These are phyloP conservation scores for Trissoscelio sp. DNA, from an alignment of 2,888 invertebrate species.

Conservation along the genomic window DNA sequence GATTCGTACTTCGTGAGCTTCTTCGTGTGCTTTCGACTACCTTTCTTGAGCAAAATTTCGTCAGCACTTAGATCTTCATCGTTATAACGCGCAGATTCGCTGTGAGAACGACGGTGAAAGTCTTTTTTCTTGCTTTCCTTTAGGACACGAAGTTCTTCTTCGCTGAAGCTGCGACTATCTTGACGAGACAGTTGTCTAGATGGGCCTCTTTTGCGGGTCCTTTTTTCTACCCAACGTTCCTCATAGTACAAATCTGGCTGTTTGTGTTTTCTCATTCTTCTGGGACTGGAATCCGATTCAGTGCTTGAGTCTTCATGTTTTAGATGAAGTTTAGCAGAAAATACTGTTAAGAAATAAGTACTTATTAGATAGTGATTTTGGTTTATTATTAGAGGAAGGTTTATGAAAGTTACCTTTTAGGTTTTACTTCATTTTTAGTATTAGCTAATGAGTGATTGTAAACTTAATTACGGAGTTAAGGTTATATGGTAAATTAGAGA, in stretches of 20 bases:
- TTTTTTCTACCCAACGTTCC: conserved; percentile 79
- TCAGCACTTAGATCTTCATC: conserved; percentile 69
- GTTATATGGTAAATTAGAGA: no score
- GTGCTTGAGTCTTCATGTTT: conserved; percentile 77
- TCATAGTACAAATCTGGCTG: conserved; percentile 79
- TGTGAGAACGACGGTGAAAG: conserved; percentile 75
- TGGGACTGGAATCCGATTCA: conserved; percentile 74
- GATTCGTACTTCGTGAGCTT: conserved; percentile 79
- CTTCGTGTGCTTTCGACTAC: conserved; percentile 63
- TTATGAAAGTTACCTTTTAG: no score
- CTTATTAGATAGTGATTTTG: no score
- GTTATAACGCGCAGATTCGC: conserved; percentile 79
- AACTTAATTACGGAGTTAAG: no score
- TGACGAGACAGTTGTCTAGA: conserved; percentile 76
- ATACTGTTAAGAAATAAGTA: conserved; percentile 73
- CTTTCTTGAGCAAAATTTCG: conserved; percentile 50
- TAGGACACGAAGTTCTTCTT: conserved; percentile 77
- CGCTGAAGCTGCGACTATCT: conserved; percentile 81
- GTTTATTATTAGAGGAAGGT: neutral
- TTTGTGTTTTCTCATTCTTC: conserved; percentile 69
- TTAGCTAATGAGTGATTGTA: no score
- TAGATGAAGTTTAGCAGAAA: conserved; percentile 79
- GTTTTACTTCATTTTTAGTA: no score
- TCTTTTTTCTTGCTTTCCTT: conserved; percentile 77
- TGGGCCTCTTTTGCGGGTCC: conserved; percentile 75